Percentiles rank a stretch among this genome's conserved stretches.
Evolutionary conservation across 2,113 vertebrate genomes (phyloP).

Genomic region (Oncorhynchus mykiss): DNA sequence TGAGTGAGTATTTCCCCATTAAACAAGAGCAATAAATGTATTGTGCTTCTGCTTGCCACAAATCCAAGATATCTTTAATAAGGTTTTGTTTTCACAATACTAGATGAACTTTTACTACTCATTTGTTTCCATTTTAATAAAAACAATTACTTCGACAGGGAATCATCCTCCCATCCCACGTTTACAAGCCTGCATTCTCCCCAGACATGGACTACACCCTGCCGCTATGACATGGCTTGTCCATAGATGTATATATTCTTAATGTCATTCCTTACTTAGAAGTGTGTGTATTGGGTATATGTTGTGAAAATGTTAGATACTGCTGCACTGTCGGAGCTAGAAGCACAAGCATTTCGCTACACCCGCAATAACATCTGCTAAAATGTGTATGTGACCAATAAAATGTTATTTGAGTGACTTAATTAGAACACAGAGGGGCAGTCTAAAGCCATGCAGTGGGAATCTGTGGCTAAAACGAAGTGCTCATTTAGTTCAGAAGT

Average conservation of each 20-base stretch:
- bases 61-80: not conserved
- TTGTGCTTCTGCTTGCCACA: not conserved
- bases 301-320: no score
- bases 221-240: no score
- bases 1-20: slow-evolving; percentile 4
- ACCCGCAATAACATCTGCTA: no score
- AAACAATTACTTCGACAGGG: not conserved
- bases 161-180: not conserved
- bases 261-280: no score
- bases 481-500: not conserved
- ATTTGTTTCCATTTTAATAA: not conserved
- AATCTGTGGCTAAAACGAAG: slow-evolving; percentile 21
- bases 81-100: not conserved
- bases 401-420: not conserved
- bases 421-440: slow-evolving; percentile 12
- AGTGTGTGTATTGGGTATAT: no score
- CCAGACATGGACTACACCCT: not conserved
- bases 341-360: no score
- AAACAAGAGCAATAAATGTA: slow-evolving; percentile 13
- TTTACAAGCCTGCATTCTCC: slow-evolving; percentile 5
- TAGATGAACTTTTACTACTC: not conserved
- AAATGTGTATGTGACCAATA: no score
- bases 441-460: slow-evolving; percentile 1
- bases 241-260: no score
- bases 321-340: no score